Conservation (phyloP, 2,113 vertebrate species). For the Megaceryle torquata region DNA sequence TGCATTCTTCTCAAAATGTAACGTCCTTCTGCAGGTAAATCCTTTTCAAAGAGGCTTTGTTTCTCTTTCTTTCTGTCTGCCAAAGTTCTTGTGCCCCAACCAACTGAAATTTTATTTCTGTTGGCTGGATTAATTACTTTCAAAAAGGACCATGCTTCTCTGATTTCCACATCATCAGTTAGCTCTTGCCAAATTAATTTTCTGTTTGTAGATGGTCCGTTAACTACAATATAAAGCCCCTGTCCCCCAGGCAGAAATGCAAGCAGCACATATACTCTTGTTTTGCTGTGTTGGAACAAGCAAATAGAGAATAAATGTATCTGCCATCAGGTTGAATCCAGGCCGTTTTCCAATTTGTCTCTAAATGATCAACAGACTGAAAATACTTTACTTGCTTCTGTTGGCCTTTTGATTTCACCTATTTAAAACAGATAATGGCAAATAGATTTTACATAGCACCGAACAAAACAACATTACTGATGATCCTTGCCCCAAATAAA, state of each 20-base stretch:
- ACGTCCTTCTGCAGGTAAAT: neutral
- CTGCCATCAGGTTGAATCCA: constrained; percentile 14
- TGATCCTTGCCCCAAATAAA: neutral
- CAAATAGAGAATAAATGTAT: constrained; percentile 31
- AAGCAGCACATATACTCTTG: neutral
- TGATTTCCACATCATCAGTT: constrained; percentile 37
- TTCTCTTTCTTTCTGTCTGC: neutral
- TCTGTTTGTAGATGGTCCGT: constrained; percentile 60
- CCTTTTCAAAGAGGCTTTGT: neutral
- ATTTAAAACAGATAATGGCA: neutral
- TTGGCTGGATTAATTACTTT: constrained; percentile 53
- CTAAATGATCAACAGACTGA: neutral
- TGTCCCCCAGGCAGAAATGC: constrained; percentile 42
- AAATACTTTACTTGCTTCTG: neutral
- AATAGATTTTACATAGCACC: neutral
- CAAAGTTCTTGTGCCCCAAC: neutral
- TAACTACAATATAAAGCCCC: constrained; percentile 44
- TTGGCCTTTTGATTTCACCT: neutral
- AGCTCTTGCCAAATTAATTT: constrained; percentile 69
- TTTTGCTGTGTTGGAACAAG: constrained; percentile 30
- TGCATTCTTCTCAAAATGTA: neutral
- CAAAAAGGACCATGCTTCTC: constrained; percentile 26
- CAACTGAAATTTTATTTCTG: constrained; percentile 25
- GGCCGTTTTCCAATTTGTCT: constrained; percentile 31
- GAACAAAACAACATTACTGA: neutral